Percentiles rank a stretch among this genome's conserved stretches.
Conservation (phyloP, 1,140 invertebrate species). For the Aplysia californica region DNA sequence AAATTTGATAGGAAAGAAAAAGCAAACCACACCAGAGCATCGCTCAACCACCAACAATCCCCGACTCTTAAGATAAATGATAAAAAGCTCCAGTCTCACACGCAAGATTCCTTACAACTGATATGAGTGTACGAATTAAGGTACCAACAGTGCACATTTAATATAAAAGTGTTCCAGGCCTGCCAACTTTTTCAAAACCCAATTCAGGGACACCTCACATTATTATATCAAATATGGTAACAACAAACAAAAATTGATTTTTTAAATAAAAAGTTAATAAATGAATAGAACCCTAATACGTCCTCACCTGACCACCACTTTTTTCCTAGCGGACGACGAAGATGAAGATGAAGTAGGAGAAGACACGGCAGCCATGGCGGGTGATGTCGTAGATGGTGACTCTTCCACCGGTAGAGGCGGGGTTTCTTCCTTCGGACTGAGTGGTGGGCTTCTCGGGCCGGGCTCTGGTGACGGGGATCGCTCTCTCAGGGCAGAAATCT, state of each 20-base stretch:
- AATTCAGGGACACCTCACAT: no score
- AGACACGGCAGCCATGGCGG: neutral
- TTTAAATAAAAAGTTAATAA: neutral
- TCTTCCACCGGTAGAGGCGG: neutral
- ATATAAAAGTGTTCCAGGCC: no score
- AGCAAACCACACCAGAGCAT: no score
- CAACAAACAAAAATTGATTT: neutral
- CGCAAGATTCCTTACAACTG: no score
- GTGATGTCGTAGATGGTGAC: neutral
- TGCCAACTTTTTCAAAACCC: no score
- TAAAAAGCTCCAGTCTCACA: no score
- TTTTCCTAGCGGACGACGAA: neutral
- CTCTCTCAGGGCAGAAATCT: conserved; percentile 3
- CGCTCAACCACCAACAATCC: no score
- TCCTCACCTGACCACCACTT: conserved; percentile 30
- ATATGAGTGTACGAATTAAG: no score
- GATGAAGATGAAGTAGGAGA: conserved; percentile 10
- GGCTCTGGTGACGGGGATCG: conserved; percentile 9
- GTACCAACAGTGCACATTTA: no score
- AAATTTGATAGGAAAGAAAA: no score
- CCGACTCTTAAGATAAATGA: no score
- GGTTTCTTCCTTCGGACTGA: neutral
- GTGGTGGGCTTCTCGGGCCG: neutral
- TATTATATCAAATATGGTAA: no score
- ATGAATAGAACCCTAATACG: neutral